These are phyloP conservation scores for Cavia aperea DNA, from an alignment of 2,113 vertebrate species.

Conservation along the genomic window DNA sequence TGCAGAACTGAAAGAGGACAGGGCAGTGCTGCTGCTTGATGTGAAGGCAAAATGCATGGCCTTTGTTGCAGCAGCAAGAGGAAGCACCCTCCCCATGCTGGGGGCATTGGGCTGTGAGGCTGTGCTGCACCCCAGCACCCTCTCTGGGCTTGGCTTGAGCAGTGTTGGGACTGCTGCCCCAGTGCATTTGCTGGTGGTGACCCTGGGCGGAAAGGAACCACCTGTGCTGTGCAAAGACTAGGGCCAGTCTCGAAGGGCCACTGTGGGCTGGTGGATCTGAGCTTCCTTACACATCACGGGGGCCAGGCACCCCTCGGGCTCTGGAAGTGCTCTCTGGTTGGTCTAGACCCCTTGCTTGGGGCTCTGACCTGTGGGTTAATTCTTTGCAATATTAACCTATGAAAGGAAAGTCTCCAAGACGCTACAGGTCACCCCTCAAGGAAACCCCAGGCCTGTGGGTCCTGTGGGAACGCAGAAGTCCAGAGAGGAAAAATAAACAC, in stretches of 20 bases:
- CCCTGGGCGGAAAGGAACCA: background rate
- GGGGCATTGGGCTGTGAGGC: background rate
- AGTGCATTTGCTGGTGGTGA: accelerated
- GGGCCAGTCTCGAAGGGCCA: accelerated
- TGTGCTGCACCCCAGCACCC: background rate
- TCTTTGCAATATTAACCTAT: background rate
- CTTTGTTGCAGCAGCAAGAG: background rate
- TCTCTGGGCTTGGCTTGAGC: background rate
- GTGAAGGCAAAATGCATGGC: background rate
- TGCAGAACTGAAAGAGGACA: background rate
- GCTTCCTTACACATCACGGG: no score
- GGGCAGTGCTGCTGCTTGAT: background rate
- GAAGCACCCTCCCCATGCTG: background rate
- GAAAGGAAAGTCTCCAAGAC: background rate
- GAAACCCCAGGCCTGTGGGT: accelerated
- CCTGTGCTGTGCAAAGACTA: accelerated
- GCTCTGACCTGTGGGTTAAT: background rate
- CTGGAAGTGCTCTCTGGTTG: background rate
- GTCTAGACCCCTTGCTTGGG: background rate
- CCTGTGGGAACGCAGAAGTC: background rate
- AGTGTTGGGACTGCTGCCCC: background rate
- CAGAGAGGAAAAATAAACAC: background rate
- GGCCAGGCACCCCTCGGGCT: background rate
- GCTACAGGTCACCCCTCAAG: accelerated
- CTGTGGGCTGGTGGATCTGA: background rate